These are phyloP conservation scores for Cydia amplana DNA, from an alignment of 1,140 invertebrate genomes.

Conservation along the genomic window DNA sequence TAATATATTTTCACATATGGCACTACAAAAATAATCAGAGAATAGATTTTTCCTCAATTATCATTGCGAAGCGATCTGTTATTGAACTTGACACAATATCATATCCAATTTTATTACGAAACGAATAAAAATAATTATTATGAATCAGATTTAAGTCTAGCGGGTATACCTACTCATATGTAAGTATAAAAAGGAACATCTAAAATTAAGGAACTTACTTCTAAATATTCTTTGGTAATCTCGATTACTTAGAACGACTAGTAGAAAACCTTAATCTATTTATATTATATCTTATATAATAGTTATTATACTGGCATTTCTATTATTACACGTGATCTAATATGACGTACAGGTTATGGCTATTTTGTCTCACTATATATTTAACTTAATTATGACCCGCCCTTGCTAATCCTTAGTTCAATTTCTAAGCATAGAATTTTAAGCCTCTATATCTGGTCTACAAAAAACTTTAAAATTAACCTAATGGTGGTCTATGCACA, in stretches of 20 bases:
- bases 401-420: background rate
- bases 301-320: conserved; percentile 11
- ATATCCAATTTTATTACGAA: too few species aligned
- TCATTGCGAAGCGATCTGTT: too few species aligned
- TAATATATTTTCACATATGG: too few species aligned
- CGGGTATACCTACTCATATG: too few species aligned
- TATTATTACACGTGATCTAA: background rate
- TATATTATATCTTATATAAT: background rate
- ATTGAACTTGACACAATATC: too few species aligned
- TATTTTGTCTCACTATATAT: conserved; percentile 2
- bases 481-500: background rate
- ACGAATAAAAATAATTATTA: background rate
- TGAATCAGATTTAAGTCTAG: background rate
- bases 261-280: conserved; percentile 26
- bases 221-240: conserved; percentile 29
- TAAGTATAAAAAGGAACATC: background rate
- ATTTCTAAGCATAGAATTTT: background rate
- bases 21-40: too few species aligned
- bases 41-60: too few species aligned
- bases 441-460: too few species aligned
- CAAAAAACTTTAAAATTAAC: too few species aligned
- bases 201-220: conserved; percentile 1
- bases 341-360: background rate
- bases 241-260: conserved; percentile 28
- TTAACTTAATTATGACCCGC: background rate